Evolutionary conservation across 1,140 invertebrate species (phyloP).

Genomic region (Neodiprion pinetum): DNA sequence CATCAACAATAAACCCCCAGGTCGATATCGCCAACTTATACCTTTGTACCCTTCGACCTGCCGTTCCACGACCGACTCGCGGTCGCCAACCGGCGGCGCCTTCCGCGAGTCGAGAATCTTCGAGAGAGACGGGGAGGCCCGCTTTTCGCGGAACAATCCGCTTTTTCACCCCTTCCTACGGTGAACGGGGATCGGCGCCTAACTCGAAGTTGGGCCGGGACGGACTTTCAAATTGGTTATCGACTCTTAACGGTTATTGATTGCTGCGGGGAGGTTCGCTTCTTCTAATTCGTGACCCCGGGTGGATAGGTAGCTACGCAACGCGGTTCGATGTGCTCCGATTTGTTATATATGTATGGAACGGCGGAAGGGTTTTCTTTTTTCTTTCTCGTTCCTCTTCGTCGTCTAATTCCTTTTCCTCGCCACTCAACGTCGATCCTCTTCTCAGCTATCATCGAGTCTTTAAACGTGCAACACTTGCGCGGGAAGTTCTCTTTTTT

Average conservation of each 20-base stretch:
- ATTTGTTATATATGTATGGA: neutral
- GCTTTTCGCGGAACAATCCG: neutral
- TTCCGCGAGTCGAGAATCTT: neutral
- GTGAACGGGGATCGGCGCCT: neutral
- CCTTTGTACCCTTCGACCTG: constrained; percentile 10
- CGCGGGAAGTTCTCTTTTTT: too few species aligned
- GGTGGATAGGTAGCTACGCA: too few species aligned
- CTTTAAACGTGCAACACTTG: too few species aligned
- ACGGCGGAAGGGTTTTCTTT: constrained; percentile 22
- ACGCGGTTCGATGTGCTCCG: too few species aligned
- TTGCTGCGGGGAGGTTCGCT: too few species aligned
- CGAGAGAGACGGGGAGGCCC: neutral
- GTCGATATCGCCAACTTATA: constrained; percentile 49
- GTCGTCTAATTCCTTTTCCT: neutral
- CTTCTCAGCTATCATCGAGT: too few species aligned
- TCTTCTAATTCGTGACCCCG: too few species aligned
- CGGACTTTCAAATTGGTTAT: neutral
- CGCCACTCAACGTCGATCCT: constrained; percentile 3
- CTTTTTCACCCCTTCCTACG: too few species aligned
- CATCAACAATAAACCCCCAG: constrained; percentile 55
- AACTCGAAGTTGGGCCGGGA: neutral
- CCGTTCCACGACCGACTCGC: neutral
- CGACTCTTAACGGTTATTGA: neutral
- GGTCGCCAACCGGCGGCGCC: neutral
- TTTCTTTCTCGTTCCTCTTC: constrained; percentile 18